A percentile compares a stretch with the other conserved stretches of the same genome.
phyloP scores from a whole-genome alignment of 2,113 vertebrate species.

The Nerophis ophidion region DNA sequence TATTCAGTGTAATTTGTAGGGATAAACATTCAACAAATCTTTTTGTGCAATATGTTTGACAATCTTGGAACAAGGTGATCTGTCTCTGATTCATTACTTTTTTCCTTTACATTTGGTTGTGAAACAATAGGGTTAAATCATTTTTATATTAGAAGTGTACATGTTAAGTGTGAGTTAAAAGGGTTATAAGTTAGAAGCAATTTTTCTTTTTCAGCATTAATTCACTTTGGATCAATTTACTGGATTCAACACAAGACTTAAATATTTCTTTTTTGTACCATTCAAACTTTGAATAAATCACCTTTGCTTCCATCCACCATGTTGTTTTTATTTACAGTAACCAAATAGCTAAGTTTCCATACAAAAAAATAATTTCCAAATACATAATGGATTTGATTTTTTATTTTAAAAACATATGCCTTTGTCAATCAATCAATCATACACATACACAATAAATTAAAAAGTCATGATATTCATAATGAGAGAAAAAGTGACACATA shows the following conservation, averaged over 20 bases:
- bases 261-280: constrained; percentile 2
- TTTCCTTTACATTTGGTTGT: background rate
- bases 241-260: background rate
- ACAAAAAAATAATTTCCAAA: constrained; percentile 6
- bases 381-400: constrained; percentile 25
- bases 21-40: background rate
- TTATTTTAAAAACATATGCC: constrained; percentile 66
- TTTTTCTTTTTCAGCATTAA: background rate
- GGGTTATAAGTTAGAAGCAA: background rate
- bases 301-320: background rate
- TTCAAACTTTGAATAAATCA: constrained; percentile 8
- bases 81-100: background rate
- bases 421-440: too few relatives aligned
- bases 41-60: constrained; percentile 44
- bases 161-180: background rate
- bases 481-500: constrained; percentile 23
- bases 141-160: background rate
- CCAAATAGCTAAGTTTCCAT: background rate
- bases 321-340: background rate
- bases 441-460: constrained; percentile 64
- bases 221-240: background rate
- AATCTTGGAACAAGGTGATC: constrained; percentile 5
- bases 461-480: constrained; percentile 53
- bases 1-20: background rate
- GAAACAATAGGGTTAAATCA: too few relatives aligned